Conservation (phyloP, 2,113 vertebrate species). For the Psilopsiagon aymara region DNA sequence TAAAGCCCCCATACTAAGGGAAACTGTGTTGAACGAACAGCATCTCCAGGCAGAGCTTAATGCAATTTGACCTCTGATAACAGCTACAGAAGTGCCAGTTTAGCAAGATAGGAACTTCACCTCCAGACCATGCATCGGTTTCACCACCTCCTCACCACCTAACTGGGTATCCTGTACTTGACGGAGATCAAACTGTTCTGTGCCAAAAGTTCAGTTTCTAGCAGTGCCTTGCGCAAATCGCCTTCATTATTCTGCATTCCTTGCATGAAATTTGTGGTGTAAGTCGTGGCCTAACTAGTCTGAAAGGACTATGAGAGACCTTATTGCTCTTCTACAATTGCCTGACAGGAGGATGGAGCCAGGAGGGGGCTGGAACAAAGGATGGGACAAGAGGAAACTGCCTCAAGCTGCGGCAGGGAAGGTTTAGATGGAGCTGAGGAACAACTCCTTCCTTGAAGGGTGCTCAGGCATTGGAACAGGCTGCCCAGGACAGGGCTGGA, state of each 20-base stretch:
- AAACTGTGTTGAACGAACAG: background rate
- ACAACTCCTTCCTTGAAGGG: no score
- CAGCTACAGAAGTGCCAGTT: background rate
- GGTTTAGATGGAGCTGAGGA: no score
- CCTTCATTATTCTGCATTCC: background rate
- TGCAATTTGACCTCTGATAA: background rate
- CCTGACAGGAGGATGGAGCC: background rate
- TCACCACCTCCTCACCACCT: background rate
- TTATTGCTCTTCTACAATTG: background rate
- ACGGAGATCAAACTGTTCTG: background rate
- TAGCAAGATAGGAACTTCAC: background rate
- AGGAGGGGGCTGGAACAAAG: background rate
- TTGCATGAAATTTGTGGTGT: background rate
- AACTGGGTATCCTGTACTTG: background rate
- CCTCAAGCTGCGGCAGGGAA: no score
- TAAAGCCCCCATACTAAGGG: fast-evolving
- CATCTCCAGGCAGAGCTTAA: background rate
- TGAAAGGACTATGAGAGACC: background rate
- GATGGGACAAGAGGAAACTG: no score
- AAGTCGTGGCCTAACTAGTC: background rate
- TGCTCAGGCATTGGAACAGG: background rate
- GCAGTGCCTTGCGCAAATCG: background rate
- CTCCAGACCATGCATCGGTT: background rate
- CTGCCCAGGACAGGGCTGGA: background rate
- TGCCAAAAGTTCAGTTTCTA: background rate